Percentiles rank a stretch among this genome's conserved stretches.
These are phyloP conservation scores for Sialia sialis DNA, from an alignment of 2,113 vertebrate genomes.

Conservation along the genomic window DNA sequence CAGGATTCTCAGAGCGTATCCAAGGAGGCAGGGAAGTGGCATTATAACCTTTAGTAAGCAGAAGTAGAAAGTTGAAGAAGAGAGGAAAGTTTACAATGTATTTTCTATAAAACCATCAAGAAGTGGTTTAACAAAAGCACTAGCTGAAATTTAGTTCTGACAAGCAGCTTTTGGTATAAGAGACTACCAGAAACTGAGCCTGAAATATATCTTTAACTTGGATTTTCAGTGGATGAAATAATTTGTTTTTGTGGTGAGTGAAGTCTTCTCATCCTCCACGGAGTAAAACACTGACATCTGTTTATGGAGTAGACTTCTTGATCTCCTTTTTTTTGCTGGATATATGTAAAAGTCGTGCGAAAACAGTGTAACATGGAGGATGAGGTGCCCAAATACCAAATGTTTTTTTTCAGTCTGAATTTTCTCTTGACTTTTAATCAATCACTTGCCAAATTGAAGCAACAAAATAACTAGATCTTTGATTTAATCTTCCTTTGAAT, in stretches of 20 bases:
- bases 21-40: background rate
- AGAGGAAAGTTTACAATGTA: background rate
- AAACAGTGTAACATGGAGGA: background rate
- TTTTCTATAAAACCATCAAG: background rate
- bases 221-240: background rate
- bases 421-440: background rate
- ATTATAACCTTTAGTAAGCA: background rate
- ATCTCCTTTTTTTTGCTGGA: background rate
- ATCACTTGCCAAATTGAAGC: background rate
- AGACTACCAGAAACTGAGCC: background rate
- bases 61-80: background rate
- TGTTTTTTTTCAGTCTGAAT: background rate
- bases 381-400: background rate
- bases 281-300: background rate
- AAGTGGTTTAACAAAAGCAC: background rate
- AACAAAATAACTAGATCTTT: background rate
- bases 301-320: background rate
- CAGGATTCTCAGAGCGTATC: background rate
- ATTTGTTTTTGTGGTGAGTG: background rate
- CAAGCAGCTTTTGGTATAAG: background rate
- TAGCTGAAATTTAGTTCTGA: background rate
- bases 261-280: background rate
- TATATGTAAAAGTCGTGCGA: background rate
- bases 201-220: background rate
- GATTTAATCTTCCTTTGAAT: background rate